These are phyloP conservation scores for Leptinotarsa juncta DNA, from an alignment of 2,888 invertebrate genomes.

Conservation along the genomic window DNA sequence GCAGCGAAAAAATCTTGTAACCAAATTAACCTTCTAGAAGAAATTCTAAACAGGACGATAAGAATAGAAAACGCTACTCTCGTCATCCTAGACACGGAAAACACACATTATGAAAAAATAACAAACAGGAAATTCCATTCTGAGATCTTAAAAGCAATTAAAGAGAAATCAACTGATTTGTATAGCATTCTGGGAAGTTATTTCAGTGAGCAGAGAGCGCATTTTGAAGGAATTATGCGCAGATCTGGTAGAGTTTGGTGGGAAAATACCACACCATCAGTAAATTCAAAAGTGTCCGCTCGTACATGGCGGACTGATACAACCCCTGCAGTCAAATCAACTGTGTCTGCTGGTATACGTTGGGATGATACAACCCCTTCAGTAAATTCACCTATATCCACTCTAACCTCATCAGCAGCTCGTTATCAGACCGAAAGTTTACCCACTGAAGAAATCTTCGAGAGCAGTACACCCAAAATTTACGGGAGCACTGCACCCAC, in stretches of 20 bases:
- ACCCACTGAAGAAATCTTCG: not conserved
- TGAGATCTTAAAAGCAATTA: constrained; percentile 11
- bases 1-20: constrained; percentile 56
- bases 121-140: constrained; percentile 14
- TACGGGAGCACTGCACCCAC: not conserved
- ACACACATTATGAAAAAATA: constrained; percentile 34
- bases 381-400: too few species aligned
- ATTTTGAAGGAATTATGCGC: constrained; percentile 36
- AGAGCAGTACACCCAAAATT: not conserved
- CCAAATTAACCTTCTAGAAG: constrained; percentile 58
- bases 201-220: constrained; percentile 42
- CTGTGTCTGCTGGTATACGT: not conserved
- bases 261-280: not conserved
- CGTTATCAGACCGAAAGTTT: constrained; percentile 1
- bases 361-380: too few species aligned
- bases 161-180: constrained; percentile 27
- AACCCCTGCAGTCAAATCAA: not conserved
- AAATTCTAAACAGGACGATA: constrained; percentile 56
- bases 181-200: constrained; percentile 39
- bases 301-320: not conserved
- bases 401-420: not conserved
- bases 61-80: constrained; percentile 58
- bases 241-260: constrained; percentile 27
- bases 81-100: constrained; percentile 40
- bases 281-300: too few species aligned